phyloP scores from a whole-genome alignment of 1,140 invertebrate genomes.

The Drosophila sucinea region DNA sequence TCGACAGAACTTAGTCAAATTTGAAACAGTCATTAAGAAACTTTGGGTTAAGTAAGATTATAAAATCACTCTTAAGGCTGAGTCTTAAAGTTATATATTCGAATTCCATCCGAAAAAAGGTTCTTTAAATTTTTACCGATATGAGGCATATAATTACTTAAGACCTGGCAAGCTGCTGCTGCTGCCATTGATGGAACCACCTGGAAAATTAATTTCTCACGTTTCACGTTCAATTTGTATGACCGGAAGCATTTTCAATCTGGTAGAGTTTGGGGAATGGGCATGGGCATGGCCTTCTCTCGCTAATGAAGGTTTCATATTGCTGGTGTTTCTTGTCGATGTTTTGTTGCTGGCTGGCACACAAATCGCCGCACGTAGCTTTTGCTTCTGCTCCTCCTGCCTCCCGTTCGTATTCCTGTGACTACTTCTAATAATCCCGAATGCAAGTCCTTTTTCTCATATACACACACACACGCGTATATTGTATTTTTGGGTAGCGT shows the following conservation, averaged over 20 bases:
- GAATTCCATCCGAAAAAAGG: no score
- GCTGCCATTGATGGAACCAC: slow-evolving; percentile 26
- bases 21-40: no score
- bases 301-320: slow-evolving; percentile 73
- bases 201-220: slow-evolving; percentile 74
- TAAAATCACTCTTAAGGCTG: no score
- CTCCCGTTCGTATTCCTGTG: slow-evolving; percentile 16
- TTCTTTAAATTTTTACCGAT: neutral
- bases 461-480: slow-evolving; percentile 16
- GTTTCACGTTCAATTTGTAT: slow-evolving; percentile 74
- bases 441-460: slow-evolving; percentile 26
- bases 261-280: slow-evolving; percentile 15
- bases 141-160: slow-evolving; percentile 7
- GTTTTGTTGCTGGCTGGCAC: slow-evolving; percentile 23
- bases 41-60: no score
- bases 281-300: slow-evolving; percentile 12
- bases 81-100: no score
- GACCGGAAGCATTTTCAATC: slow-evolving; percentile 69
- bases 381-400: slow-evolving; percentile 47
- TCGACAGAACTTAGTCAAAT: no score
- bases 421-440: slow-evolving; percentile 25
- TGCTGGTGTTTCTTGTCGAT: slow-evolving; percentile 37
- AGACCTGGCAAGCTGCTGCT: neutral
- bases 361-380: slow-evolving; percentile 70
- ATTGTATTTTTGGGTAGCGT: slow-evolving; percentile 41